Evolutionary conservation across 2,797 vertebrate species (phyloP).

Genomic region (Trichosurus vulpecula): DNA sequence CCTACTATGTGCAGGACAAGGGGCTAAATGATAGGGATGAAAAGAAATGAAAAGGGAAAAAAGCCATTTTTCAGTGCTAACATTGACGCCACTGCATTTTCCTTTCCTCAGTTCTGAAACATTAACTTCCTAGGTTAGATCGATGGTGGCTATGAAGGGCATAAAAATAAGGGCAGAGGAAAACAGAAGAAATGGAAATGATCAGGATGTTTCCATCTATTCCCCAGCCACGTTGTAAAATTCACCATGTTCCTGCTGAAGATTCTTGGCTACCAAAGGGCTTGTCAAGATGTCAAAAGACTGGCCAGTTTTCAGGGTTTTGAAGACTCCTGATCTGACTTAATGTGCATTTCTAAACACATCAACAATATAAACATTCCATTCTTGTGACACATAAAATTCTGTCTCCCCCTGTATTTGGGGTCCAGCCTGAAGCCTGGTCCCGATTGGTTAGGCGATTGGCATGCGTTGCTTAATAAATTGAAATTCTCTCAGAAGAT

Average conservation of each 20-base stretch:
- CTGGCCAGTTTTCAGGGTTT: conserved; percentile 33
- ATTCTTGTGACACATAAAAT: conserved; percentile 26
- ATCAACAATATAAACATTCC: conserved; percentile 59
- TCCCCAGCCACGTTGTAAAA: conserved; percentile 33
- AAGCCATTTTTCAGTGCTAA: conserved; percentile 4
- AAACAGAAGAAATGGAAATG: conserved; percentile 34
- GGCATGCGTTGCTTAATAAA: neutral
- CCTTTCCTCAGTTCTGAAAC: conserved; percentile 23
- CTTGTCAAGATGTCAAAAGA: conserved; percentile 60
- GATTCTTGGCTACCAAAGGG: conserved; percentile 28
- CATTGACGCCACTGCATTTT: conserved; percentile 30
- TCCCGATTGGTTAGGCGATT: neutral
- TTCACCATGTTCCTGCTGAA: conserved; percentile 49
- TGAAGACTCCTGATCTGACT: conserved; percentile 20
- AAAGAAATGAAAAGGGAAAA: neutral
- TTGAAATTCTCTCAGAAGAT: neutral
- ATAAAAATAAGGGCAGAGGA: conserved; percentile 48
- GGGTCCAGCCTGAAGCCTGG: neutral
- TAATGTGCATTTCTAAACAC: conserved; percentile 64
- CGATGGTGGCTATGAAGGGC: conserved; percentile 40
- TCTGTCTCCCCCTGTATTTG: neutral
- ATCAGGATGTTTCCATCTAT: neutral
- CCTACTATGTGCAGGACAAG: neutral
- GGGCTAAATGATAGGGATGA: neutral
- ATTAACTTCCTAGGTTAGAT: conserved; percentile 63